phyloP scores from a whole-genome alignment of 2,113 vertebrate genomes.

The Colossoma macropomum region DNA sequence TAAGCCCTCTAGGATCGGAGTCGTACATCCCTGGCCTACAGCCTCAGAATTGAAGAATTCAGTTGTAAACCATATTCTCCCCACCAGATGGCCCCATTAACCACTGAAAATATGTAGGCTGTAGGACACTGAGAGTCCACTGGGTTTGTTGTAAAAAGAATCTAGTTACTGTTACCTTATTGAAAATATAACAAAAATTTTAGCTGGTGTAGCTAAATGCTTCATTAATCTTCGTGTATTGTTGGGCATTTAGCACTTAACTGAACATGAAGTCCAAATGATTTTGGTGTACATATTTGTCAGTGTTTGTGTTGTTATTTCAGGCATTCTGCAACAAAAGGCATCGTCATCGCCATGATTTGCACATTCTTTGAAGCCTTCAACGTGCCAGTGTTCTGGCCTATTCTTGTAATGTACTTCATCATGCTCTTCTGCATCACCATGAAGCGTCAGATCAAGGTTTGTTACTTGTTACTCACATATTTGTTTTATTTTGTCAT shows the following conservation, averaged over 20 bases:
- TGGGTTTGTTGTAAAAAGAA: too few relatives aligned
- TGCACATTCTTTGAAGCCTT: slow-evolving; percentile 99
- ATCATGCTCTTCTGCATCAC: slow-evolving; percentile 99
- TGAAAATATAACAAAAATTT: too few relatives aligned
- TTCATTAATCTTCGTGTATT: too few relatives aligned
- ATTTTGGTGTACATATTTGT: not conserved
- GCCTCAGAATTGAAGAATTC: too few relatives aligned
- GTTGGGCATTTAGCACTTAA: too few relatives aligned
- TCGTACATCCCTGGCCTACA: too few relatives aligned
- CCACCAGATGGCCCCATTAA: not conserved
- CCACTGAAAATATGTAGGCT: not conserved
- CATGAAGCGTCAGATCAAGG: slow-evolving; percentile 99
- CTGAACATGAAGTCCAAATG: too few relatives aligned
- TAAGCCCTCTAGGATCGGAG: too few relatives aligned
- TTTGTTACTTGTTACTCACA: slow-evolving; percentile 58
- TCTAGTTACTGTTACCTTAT: too few relatives aligned
- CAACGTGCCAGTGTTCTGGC: slow-evolving; percentile 98
- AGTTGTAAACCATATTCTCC: not conserved
- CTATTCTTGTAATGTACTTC: slow-evolving; percentile 99
- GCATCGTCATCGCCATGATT: slow-evolving; percentile 94
- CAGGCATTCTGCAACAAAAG: slow-evolving; percentile 98
- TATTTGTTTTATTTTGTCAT: not conserved
- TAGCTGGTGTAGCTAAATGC: too few relatives aligned
- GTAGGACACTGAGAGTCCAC: not conserved
- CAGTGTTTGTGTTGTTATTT: not conserved